Conservation (phyloP, 2,888 invertebrate genomes). For the Galeruca laticollis region DNA sequence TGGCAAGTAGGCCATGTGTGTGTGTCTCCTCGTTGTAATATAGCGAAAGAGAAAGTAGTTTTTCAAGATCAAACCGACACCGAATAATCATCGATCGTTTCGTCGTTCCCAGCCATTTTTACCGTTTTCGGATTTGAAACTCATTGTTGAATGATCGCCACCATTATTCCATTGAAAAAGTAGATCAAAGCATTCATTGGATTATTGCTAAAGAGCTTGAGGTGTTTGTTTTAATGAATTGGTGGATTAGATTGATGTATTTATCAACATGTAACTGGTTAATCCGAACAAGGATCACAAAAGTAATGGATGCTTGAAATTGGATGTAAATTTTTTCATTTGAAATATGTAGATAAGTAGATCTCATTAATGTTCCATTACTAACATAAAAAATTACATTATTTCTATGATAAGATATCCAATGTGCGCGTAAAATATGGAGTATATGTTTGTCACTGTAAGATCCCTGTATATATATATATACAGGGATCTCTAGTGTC, state of each 20-base stretch:
- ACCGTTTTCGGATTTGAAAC: slow-evolving; percentile 40
- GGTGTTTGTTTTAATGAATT: slow-evolving; percentile 34
- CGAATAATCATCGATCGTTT: slow-evolving; percentile 46
- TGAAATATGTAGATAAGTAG: no score
- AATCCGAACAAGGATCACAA: no score
- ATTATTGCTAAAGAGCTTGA: slow-evolving; percentile 32
- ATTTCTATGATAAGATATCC: no score
- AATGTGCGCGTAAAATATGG: no score
- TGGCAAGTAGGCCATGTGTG: slow-evolving; percentile 44
- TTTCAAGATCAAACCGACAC: slow-evolving; percentile 47
- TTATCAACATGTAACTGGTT: not conserved
- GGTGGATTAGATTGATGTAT: slow-evolving; percentile 17
- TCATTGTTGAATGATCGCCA: slow-evolving; percentile 37
- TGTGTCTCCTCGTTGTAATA: slow-evolving; percentile 43
- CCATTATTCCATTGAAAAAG: slow-evolving; percentile 41
- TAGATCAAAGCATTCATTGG: slow-evolving; percentile 42
- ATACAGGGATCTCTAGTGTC: no score
- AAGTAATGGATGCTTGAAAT: no score
- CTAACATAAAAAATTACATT: no score
- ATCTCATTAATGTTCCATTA: no score
- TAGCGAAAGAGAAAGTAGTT: slow-evolving; percentile 49
- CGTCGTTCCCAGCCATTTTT: slow-evolving; percentile 45
- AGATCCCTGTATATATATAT: no score
- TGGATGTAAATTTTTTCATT: no score
- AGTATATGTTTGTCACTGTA: no score